Evolutionary conservation across 2,888 invertebrate species (phyloP), one percentile per base, ranked within the genome.

Genomic region (Graphium colonna): DNA sequence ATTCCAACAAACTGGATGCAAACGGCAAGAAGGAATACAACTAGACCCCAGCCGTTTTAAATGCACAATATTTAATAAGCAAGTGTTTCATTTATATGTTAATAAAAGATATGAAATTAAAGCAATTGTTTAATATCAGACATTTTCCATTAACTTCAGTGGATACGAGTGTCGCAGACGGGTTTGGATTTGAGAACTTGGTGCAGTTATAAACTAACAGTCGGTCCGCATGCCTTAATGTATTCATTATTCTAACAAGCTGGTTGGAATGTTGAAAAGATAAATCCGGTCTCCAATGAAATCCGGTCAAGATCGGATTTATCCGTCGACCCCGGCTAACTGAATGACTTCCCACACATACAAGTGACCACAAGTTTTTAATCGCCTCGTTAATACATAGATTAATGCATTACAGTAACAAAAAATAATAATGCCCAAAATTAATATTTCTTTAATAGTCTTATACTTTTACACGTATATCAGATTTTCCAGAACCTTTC

Each of bases 251-350:
- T 33, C 45, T 33, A 33, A 42, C 18, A 31, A 36, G 36, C 36
- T 10, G 18, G 5, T 13, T 36, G 36, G 21, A 42, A 50, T 13
- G 13, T 43, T 50, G 36, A 50, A 33, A 42, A 33, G 33, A 43
- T 16, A 51, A 38, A 51, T 51, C 50, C 42, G 43, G 43, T 21
- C 38, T n/a, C 43, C 36, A 21, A 43, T 51, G 26, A 43, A 43
- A 43, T 51, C 38, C 7, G 26, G 42, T 38, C 18, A 50, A 50
- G 42, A 51, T 28, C 21, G 38, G 21, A 43, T 51, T 38, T 17
- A 49, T 31, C 31, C 13, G 48, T 16, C 26, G 39, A 21, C 39
- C 26, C 28, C 26, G 39, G 39, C 26, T 9, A 41, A 39, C 39
- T 8, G 28, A 10, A 18, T 33, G 33, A 28, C 12, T 39, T 10